Evolutionary conservation across 2,113 vertebrate species (phyloP), one percentile per base, ranked within the genome.

Genomic region (Centropus bengalensis): DNA sequence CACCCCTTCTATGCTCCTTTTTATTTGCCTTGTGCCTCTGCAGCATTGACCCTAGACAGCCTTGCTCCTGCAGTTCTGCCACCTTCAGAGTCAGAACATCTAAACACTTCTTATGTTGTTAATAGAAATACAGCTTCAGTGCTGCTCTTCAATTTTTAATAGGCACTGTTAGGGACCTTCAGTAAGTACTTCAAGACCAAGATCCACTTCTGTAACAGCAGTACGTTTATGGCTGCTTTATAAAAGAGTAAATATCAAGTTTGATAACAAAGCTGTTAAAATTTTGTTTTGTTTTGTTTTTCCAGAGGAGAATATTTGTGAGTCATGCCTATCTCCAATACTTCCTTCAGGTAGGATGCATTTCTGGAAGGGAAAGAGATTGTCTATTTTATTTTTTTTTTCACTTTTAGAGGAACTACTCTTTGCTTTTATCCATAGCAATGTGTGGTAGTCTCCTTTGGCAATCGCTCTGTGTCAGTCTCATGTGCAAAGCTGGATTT

Each of bases 301-400:
- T 98, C 60, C 97, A 99, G 99, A 99, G 82, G 99, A 99, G 91
- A 99, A 98, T 94, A 98, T 99, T 88, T 99, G 99, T 68, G 99
- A 99, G 94, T 98, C 98, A 0, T 99, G 99, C 78, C 98, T 99
- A 75, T 97, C 99, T 58, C 97, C 99, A 22, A 96, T 99, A 96
- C 98, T 99, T 92, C 99, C 99, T 36, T 98, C 99, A 99, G 99
- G 99, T 99, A 96, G 56, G 97, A 66, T 63, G 18, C 28, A 80
- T 80, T 91, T 81, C n/a, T 40, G n/a, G 6, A 59, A 47, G 36
- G 67, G 32, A 54, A 78, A 15, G 27, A 52, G 4, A 4, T 77
- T 33, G 5, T 64, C 52, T 52, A 0, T 2, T 8, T 69, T 28
- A n/a, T n/a, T 66, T 49, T 75, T 40, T 45, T 66, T 49, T 75